These are phyloP conservation scores for Dendroctonus valens DNA, from an alignment of 1,140 invertebrate species.

Conservation along the genomic window DNA sequence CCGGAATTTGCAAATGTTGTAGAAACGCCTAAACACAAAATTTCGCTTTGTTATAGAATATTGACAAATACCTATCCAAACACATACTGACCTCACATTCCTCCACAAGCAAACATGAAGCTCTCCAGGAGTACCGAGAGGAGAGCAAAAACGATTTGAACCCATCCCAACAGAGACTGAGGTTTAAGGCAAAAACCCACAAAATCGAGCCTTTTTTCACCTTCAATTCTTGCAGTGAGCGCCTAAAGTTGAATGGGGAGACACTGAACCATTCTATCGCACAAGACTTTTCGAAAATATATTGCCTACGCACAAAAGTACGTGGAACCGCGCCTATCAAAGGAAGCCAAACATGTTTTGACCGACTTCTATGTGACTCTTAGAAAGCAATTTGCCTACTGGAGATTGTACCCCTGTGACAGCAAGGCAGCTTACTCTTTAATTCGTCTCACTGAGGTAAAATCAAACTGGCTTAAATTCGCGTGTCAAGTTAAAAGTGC, in stretches of 20 bases:
- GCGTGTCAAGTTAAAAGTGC: neutral
- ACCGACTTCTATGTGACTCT: conserved; percentile 83
- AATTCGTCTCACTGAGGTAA: conserved; percentile 79
- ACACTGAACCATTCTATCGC: conserved; percentile 69
- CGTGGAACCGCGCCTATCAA: conserved; percentile 76
- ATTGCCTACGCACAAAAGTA: conserved; percentile 89
- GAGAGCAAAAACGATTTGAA: neutral
- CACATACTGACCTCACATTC: conserved; percentile 78
- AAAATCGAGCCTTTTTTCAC: too few species aligned
- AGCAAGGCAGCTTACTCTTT: conserved; percentile 85
- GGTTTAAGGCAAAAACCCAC: neutral
- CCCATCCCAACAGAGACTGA: conserved; percentile 16
- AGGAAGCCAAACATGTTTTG: conserved; percentile 66
- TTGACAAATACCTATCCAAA: conserved; percentile 75
- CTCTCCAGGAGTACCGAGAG: conserved; percentile 29
- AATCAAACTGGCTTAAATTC: neutral
- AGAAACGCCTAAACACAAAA: too few species aligned
- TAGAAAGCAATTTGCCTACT: conserved; percentile 62
- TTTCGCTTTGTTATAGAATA: conserved; percentile 42
- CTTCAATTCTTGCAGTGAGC: conserved; percentile 18
- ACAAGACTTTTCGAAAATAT: conserved; percentile 80
- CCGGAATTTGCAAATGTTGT: conserved; percentile 8
- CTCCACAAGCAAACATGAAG: conserved; percentile 48
- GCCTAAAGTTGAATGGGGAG: conserved; percentile 48
- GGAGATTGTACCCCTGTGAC: conserved; percentile 68